A percentile compares a stretch with the other conserved stretches of the same genome.
Evolutionary conservation across 2,797 vertebrate species (phyloP).

Genomic region (Falco cherrug): DNA sequence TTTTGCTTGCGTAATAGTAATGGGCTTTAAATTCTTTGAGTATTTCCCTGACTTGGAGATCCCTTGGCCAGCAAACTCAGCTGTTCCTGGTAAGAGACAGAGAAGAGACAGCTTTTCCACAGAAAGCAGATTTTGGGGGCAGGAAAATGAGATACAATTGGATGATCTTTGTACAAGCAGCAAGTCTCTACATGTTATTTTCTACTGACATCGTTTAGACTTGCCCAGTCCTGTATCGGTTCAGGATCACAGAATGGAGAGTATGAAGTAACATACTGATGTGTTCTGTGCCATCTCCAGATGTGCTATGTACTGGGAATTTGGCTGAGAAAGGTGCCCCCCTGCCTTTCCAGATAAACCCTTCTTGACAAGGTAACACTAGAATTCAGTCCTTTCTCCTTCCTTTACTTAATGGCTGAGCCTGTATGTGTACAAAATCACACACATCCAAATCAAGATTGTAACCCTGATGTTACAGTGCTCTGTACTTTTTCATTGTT

Average conservation of each 20-base stretch:
- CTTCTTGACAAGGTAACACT: neutral
- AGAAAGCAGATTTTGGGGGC: neutral
- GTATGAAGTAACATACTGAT: neutral
- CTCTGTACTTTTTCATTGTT: neutral
- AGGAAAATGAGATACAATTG: neutral
- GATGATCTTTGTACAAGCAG: neutral
- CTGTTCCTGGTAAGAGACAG: neutral
- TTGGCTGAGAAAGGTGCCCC: neutral
- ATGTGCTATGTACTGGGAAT: neutral
- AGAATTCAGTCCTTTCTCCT: neutral
- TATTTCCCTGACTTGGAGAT: neutral
- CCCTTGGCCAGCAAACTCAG: neutral
- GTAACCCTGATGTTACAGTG: neutral
- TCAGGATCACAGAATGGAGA: neutral
- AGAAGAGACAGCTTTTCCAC: neutral
- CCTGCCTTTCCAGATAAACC: neutral
- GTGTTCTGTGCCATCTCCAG: neutral
- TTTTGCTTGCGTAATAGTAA: neutral
- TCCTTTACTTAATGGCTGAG: neutral
- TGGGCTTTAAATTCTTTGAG: neutral
- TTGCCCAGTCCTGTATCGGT: neutral
- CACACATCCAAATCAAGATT: neutral
- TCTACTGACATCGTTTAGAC: neutral
- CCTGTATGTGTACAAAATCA: neutral
- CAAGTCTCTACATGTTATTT: neutral